These are phyloP conservation scores for Helobdella robusta DNA, from an alignment of 2,888 invertebrate species.

Conservation along the genomic window DNA sequence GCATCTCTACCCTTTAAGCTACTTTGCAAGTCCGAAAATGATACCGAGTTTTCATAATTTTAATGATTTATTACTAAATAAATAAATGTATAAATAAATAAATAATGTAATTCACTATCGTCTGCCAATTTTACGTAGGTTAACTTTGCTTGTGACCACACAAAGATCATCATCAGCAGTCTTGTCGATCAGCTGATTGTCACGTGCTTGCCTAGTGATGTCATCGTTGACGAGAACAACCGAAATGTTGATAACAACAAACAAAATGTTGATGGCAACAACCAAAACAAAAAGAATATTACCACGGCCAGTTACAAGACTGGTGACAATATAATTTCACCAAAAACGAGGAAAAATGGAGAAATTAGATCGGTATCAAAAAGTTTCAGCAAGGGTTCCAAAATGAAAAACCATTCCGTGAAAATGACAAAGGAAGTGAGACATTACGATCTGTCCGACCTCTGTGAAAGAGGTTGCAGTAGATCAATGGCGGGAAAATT, in stretches of 20 bases:
- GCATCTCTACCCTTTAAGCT: too few species aligned
- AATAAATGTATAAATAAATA: background rate
- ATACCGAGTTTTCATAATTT: background rate
- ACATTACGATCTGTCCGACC: constrained; percentile 53
- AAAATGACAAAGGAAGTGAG: constrained; percentile 41
- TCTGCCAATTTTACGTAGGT: too few species aligned
- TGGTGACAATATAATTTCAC: background rate
- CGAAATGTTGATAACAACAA: constrained; percentile 40
- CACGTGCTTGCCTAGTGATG: constrained; percentile 51
- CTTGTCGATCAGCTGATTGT: constrained; percentile 45
- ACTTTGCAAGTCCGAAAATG: too few species aligned
- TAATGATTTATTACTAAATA: background rate
- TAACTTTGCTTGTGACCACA: constrained; percentile 51
- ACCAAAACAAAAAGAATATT: background rate
- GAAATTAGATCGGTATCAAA: background rate
- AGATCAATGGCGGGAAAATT: constrained; percentile 51
- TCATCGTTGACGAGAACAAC: constrained; percentile 55
- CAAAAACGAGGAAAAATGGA: background rate
- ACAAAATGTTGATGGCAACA: background rate
- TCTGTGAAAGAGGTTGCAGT: constrained; percentile 51
- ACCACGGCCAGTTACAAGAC: background rate
- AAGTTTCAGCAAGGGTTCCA: too few species aligned
- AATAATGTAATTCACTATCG: too few species aligned
- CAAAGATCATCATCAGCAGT: constrained; percentile 48
- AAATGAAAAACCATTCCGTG: constrained; percentile 35